Percentiles rank a stretch among this genome's conserved stretches.
Conservation (phyloP, 1,140 invertebrate species). For the Ceratosolen fusciceps region DNA sequence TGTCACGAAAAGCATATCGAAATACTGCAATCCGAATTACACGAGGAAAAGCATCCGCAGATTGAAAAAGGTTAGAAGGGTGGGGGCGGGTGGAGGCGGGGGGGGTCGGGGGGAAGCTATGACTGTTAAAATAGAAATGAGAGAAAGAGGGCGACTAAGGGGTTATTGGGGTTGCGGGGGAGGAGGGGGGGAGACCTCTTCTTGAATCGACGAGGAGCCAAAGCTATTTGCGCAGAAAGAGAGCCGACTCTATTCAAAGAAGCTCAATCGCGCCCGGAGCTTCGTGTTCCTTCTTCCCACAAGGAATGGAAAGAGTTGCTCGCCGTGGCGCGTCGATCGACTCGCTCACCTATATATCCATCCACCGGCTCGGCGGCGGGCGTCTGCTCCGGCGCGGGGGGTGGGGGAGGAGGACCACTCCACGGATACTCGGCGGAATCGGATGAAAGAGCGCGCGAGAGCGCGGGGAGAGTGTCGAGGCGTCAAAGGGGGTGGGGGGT, state of each 20-base stretch:
- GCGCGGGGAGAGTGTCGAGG: too few species aligned
- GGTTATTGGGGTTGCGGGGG: background rate
- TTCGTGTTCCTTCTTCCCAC: constrained; percentile 38
- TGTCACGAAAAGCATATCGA: background rate
- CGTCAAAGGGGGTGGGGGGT: background rate
- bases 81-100: too few species aligned
- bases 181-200: too few species aligned
- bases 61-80: constrained; percentile 30
- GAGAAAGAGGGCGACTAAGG: constrained; percentile 4
- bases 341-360: background rate
- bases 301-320: constrained; percentile 50
- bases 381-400: background rate
- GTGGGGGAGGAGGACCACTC: background rate
- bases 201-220: background rate
- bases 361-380: background rate
- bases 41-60: background rate
- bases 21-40: constrained; percentile 13
- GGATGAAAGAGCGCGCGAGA: background rate
- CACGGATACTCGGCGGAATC: background rate
- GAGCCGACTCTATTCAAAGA: constrained; percentile 48
- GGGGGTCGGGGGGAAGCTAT: background rate
- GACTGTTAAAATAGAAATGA: constrained; percentile 32
- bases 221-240: constrained; percentile 43
- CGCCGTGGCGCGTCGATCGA: constrained; percentile 21
- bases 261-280: constrained; percentile 35